Evolutionary conservation across 2,797 vertebrate genomes (phyloP).

Genomic region (Vireo griseus): DNA sequence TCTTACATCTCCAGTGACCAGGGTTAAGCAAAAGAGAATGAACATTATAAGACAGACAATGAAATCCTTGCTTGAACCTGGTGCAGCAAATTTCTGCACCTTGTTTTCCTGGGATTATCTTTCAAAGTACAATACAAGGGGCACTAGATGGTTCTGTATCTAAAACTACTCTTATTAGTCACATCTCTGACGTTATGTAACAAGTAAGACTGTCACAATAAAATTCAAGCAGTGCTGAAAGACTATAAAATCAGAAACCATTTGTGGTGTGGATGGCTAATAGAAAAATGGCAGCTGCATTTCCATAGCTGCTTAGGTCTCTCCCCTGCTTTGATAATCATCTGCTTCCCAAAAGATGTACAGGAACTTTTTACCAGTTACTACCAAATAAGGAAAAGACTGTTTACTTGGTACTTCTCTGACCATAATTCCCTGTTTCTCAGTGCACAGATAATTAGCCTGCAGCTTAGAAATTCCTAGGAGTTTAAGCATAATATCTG

Average conservation of each 20-base stretch:
- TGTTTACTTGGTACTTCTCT: background rate
- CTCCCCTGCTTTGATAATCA: background rate
- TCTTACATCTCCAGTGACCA: background rate
- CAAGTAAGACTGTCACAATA: background rate
- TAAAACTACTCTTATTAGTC: background rate
- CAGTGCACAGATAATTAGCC: background rate
- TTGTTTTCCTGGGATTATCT: background rate
- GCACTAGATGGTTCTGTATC: background rate
- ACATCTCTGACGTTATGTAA: background rate
- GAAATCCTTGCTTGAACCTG: background rate
- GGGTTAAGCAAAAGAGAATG: background rate
- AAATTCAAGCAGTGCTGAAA: background rate
- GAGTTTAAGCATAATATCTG: background rate
- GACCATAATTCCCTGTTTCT: background rate
- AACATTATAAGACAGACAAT: background rate
- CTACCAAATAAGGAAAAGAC: background rate
- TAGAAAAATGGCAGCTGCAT: background rate
- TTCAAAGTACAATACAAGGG: background rate
- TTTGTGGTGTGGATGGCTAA: background rate
- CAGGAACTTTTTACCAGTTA: background rate
- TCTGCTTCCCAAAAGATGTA: background rate
- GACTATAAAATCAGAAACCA: background rate
- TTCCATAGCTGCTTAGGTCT: background rate
- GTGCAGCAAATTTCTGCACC: background rate
- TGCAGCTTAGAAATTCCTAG: background rate